phyloP scores from a whole-genome alignment of 2,113 vertebrate genomes.

The Nerophis lumbriciformis region DNA sequence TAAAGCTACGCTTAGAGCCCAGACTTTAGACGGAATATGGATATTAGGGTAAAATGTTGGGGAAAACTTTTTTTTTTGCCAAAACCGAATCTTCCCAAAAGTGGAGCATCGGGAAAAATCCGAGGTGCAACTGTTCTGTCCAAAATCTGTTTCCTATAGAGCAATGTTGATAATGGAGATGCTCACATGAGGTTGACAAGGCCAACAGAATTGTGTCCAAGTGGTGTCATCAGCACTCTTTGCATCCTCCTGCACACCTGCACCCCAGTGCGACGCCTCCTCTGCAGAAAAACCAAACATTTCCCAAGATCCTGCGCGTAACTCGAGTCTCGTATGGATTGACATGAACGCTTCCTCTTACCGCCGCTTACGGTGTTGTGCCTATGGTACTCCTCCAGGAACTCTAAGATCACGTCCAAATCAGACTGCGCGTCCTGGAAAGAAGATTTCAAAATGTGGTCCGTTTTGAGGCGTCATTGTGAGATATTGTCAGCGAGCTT shows the following conservation, averaged over 20 bases:
- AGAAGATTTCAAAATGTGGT: background rate
- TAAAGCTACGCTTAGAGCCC: no score
- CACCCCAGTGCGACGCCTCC: constrained; percentile 14
- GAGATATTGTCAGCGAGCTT: background rate
- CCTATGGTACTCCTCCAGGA: constrained; percentile 72
- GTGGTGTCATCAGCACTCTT: background rate
- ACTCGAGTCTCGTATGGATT: background rate
- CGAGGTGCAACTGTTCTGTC: no score
- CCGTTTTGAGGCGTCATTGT: background rate
- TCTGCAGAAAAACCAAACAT: constrained; percentile 7
- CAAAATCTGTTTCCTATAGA: no score
- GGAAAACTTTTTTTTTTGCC: no score
- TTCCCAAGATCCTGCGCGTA: background rate
- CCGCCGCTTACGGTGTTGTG: constrained; percentile 46
- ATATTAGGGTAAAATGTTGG: no score
- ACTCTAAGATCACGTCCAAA: constrained; percentile 75
- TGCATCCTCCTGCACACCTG: constrained; percentile 4
- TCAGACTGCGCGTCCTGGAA: constrained; percentile 62
- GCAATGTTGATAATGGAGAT: background rate
- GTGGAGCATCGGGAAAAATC: no score
- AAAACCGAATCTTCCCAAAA: no score
- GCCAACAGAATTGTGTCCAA: constrained; percentile 18
- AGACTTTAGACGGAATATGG: no score
- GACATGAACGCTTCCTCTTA: constrained; percentile 11
- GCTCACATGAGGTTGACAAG: constrained; percentile 36